Conservation (phyloP, 2,113 vertebrate species). For the Nycticryphes semicollaris region DNA sequence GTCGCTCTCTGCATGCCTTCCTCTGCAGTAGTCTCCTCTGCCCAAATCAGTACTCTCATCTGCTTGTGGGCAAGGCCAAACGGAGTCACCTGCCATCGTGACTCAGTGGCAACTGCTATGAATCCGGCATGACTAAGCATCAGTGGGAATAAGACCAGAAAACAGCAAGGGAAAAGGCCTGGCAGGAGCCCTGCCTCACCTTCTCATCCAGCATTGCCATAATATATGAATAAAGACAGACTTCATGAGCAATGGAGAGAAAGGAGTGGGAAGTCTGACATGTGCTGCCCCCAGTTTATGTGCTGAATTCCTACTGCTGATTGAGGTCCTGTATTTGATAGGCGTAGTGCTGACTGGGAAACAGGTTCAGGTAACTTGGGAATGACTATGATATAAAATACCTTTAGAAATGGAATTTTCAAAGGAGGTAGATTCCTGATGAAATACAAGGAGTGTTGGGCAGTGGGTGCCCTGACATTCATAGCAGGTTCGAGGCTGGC, state of each 20-base stretch:
- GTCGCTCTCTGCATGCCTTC: background rate
- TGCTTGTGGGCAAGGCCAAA: background rate
- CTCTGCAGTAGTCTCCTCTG: background rate
- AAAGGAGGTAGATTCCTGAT: background rate
- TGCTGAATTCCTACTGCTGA: background rate
- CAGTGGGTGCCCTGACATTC: background rate
- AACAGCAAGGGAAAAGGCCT: background rate
- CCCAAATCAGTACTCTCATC: background rate
- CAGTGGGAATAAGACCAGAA: background rate
- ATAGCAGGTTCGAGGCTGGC: background rate
- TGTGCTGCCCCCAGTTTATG: background rate
- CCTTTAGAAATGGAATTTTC: background rate
- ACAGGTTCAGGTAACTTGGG: background rate
- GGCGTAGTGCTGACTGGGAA: background rate
- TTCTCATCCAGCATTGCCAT: background rate
- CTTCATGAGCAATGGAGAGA: background rate
- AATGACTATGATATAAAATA: background rate
- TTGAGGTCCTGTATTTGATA: background rate
- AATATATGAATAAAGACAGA: background rate
- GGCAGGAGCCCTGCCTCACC: background rate
- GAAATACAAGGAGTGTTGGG: background rate
- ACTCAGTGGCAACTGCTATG: background rate
- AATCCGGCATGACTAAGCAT: background rate
- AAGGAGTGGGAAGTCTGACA: background rate
- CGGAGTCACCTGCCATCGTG: background rate